Evolutionary conservation across 2,113 vertebrate genomes (phyloP).

Genomic region (Entelurus aequoreus): DNA sequence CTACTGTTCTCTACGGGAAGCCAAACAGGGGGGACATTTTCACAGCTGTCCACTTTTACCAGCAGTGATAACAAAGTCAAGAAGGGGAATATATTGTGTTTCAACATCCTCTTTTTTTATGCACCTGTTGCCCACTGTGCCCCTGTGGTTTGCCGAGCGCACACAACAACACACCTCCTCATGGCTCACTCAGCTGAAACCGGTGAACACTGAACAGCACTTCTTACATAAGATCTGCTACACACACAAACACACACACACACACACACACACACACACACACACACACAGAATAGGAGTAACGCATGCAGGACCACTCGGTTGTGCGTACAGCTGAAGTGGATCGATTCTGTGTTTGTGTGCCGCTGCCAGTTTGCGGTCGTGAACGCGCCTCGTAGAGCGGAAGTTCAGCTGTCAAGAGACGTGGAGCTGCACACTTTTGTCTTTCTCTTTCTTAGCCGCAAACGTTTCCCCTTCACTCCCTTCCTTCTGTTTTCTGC

Average conservation of each 20-base stretch:
- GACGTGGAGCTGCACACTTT: constrained; percentile 28
- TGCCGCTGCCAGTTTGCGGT: constrained; percentile 55
- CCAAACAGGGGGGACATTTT: constrained; percentile 31
- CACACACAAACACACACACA: constrained; percentile 15
- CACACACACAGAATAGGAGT: constrained; percentile 22
- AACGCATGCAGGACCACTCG: constrained; percentile 18
- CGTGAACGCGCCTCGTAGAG: constrained; percentile 36
- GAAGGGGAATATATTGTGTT: constrained; percentile 6
- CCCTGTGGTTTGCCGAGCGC: constrained; percentile 8
- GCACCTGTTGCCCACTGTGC: constrained; percentile 53
- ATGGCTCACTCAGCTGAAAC: constrained; percentile 2
- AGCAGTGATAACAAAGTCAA: constrained; percentile 38
- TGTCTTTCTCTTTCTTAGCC: constrained; percentile 21
- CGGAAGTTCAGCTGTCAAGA: constrained; percentile 64
- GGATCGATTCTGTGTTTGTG: constrained; percentile 17
- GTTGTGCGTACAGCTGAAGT: constrained; percentile 21
- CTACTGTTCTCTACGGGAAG: constrained; percentile 4
- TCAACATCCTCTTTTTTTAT: constrained; percentile 20
- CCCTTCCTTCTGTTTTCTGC: constrained; percentile 19
- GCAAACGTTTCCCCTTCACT: constrained; percentile 18
- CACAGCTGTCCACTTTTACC: constrained; percentile 42
- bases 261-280: constrained; percentile 23
- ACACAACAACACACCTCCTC: constrained; percentile 2
- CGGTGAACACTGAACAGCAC: constrained; percentile 16
- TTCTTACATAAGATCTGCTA: constrained; percentile 30